These are phyloP conservation scores for Aphaenogaster ashmeadi DNA, from an alignment of 1,140 invertebrate genomes.

Conservation along the genomic window DNA sequence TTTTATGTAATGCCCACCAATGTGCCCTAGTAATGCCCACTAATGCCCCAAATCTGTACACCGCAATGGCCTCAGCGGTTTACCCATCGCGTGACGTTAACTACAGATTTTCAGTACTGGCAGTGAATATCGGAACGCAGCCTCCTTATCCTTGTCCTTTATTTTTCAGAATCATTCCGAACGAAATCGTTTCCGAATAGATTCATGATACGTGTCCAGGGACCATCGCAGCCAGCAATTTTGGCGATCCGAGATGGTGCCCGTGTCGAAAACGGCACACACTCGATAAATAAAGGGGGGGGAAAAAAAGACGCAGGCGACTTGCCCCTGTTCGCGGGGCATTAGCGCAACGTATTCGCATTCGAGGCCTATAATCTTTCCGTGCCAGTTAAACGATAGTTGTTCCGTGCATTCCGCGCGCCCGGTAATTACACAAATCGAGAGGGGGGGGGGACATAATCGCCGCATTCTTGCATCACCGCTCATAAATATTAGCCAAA, in stretches of 20 bases:
- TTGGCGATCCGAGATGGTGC: not conserved
- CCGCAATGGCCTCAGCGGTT: too few species aligned
- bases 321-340: not conserved
- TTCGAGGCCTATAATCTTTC: constrained; percentile 49
- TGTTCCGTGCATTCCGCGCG: constrained; percentile 49
- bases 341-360: constrained; percentile 37
- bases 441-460: constrained; percentile 12
- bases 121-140: too few species aligned
- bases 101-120: too few species aligned
- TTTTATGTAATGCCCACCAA: too few species aligned
- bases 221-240: not conserved
- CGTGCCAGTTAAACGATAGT: constrained; percentile 52
- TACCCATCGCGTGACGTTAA: too few species aligned
- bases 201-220: too few species aligned
- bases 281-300: not conserved
- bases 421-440: constrained; percentile 66
- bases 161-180: too few species aligned
- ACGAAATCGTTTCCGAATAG: too few species aligned
- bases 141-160: too few species aligned
- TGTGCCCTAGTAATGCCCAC: too few species aligned
- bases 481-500: constrained; percentile 62
- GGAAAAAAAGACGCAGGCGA: not conserved
- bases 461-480: constrained; percentile 43
- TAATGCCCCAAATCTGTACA: too few species aligned
- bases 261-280: not conserved